phyloP scores from a whole-genome alignment of 2,888 invertebrate genomes.

The Amblyjoppa proteus region DNA sequence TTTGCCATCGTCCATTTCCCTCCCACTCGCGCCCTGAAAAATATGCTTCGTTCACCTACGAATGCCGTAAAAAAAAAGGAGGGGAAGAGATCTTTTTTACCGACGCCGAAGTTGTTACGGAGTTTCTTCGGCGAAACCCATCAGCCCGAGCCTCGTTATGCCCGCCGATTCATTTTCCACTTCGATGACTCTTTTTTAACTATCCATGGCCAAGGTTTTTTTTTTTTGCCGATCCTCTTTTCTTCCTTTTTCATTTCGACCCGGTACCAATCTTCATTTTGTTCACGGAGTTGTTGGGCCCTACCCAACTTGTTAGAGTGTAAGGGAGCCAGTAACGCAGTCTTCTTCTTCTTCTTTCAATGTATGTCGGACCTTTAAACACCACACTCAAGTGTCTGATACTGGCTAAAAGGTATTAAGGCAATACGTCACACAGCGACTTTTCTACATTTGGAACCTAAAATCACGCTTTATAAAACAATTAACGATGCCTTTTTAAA shows the following conservation, averaged over 20 bases:
- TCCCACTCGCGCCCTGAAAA: slow-evolving; percentile 54
- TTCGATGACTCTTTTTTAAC: slow-evolving; percentile 57
- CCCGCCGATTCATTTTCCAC: slow-evolving; percentile 66
- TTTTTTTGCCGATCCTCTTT: slow-evolving; percentile 15
- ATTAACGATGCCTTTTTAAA: too few relatives aligned
- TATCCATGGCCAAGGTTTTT: slow-evolving; percentile 35
- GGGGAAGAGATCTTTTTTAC: slow-evolving; percentile 57
- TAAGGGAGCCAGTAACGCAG: too few relatives aligned
- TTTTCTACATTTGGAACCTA: too few relatives aligned
- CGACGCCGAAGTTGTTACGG: slow-evolving; percentile 62
- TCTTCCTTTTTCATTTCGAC: slow-evolving; percentile 19
- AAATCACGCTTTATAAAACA: too few relatives aligned
- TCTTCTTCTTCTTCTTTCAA: too few relatives aligned
- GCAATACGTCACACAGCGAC: too few relatives aligned
- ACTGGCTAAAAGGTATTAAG: too few relatives aligned
- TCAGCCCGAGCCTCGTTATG: slow-evolving; percentile 54
- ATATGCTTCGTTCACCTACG: slow-evolving; percentile 68
- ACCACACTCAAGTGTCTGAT: too few relatives aligned
- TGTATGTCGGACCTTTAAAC: too few relatives aligned
- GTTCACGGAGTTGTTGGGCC: not conserved
- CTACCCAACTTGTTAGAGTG: too few relatives aligned
- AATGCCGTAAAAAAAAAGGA: slow-evolving; percentile 66
- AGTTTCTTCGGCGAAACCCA: slow-evolving; percentile 55
- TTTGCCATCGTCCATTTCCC: slow-evolving; percentile 50
- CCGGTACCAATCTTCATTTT: slow-evolving; percentile 20